Base-by-base conservation (phyloP, 1,140 invertebrate species). In the Belonocnema kinseyi region DNA sequence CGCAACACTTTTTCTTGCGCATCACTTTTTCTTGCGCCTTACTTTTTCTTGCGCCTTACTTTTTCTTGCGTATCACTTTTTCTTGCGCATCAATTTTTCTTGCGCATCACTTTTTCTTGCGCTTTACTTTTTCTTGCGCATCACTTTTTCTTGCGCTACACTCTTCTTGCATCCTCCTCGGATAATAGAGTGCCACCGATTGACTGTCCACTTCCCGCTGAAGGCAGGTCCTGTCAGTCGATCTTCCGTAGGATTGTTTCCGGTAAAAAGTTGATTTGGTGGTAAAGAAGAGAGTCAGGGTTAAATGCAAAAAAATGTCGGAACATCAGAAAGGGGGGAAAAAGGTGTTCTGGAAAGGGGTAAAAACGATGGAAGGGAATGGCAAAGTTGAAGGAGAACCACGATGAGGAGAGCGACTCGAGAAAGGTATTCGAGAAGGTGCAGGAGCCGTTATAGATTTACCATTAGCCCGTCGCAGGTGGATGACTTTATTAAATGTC, bases 391-490 rank as follows among this genome's bases (percentile, higher is more conserved):
- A 73, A 76, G 19, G 40, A 54, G 51, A 72, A 72, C 33, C 26
- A 61, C 14, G 71, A 33, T 53, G 46, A 77, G 33, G 66, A 77
- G 53, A 54, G 17, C 52, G n/a, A 54, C 51, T 50, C 40, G 71
- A 58, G 70, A 61, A 73, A 72, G 52, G 73, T 40, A 70, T 74
- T 74, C 17, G 46, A 19, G 50, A 66, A 73, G 73, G 53, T 50
- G 50, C 58, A 71, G 8, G 8, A 71, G 26, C 80, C 82, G 80
- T 85, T 85, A 85, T 85, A 85, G 84, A 83, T 85, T 85, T 85
- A 61, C 80, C 84, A 85, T 85, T 85, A 85, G 84, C 54, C n/a
- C 73, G 52, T 74, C 58, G 14, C 40, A 72, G 77, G 17, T 71
- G 52, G 75, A 79, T 77, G 82, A 82, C 77, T 82, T 85, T 83